Conservation (phyloP, 2,797 vertebrate genomes). For the Coranthus polyacanthus region DNA sequence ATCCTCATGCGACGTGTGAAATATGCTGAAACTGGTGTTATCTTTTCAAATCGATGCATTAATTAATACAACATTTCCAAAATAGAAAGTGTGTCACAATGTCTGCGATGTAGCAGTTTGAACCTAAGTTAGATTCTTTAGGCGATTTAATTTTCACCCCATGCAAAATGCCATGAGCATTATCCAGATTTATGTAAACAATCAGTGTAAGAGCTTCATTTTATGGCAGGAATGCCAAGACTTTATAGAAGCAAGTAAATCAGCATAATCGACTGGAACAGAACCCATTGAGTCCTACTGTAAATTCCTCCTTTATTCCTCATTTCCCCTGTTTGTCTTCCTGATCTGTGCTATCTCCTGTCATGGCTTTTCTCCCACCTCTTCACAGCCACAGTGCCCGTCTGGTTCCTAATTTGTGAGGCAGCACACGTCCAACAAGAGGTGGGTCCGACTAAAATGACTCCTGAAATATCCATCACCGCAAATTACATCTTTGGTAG, state of each 20-base stretch:
- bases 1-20: slow-evolving; percentile 38
- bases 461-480: slow-evolving; percentile 74
- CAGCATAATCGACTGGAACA: slow-evolving; percentile 44
- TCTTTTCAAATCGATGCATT: slow-evolving; percentile 19
- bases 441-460: slow-evolving; percentile 56
- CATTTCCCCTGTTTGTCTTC: slow-evolving; percentile 40
- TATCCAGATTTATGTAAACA: slow-evolving; percentile 68
- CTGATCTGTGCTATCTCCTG: slow-evolving; percentile 2
- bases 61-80: slow-evolving; percentile 23
- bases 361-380: slow-evolving; percentile 7
- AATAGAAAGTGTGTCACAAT: slow-evolving; percentile 36
- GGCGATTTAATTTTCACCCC: slow-evolving; percentile 42
- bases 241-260: slow-evolving; percentile 64
- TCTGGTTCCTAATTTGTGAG: slow-evolving; percentile 44
- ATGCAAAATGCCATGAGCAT: slow-evolving; percentile 44
- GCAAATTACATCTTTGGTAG: slow-evolving; percentile 72
- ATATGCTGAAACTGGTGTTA: slow-evolving; percentile 34
- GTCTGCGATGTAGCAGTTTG: slow-evolving; percentile 13
- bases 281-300: slow-evolving; percentile 15
- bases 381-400: slow-evolving; percentile 1
- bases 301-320: slow-evolving; percentile 31
- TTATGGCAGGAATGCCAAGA: slow-evolving; percentile 44
- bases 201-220: slow-evolving; percentile 64
- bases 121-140: slow-evolving; percentile 20
- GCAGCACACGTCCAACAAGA: slow-evolving; percentile 55